These are phyloP conservation scores for Lomographa bimaculata DNA, from an alignment of 2,888 invertebrate genomes.

Conservation along the genomic window DNA sequence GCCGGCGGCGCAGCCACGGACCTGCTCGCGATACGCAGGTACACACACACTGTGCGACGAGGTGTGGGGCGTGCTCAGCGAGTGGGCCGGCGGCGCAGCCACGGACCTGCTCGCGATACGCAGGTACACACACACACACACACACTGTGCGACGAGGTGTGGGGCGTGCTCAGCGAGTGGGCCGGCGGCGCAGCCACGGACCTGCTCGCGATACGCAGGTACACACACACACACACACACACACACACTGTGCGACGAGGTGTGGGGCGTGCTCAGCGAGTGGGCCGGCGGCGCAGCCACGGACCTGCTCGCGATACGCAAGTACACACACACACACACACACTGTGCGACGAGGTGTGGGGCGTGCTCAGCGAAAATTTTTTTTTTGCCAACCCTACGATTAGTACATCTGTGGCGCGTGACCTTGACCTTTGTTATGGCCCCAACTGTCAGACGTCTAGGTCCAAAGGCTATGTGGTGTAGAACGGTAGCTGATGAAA, in stretches of 20 bases:
- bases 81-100: constrained; percentile 75
- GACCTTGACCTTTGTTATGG: too few species aligned
- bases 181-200: constrained; percentile 72
- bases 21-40: constrained; percentile 69
- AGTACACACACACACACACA: constrained; percentile 52
- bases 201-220: constrained; percentile 69
- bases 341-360: constrained; percentile 80
- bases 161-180: constrained; percentile 79
- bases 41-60: constrained; percentile 66
- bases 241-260: constrained; percentile 78
- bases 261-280: constrained; percentile 77
- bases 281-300: constrained; percentile 74
- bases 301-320: constrained; percentile 67
- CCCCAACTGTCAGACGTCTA: too few species aligned
- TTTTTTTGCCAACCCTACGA: too few species aligned
- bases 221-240: too few species aligned
- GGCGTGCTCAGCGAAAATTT: constrained; percentile 75
- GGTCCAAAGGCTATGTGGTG: too few species aligned
- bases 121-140: constrained; percentile 56
- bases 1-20: constrained; percentile 72
- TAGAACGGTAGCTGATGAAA: too few species aligned
- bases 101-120: constrained; percentile 66
- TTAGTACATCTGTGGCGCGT: too few species aligned
- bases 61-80: constrained; percentile 77
- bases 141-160: constrained; percentile 78